Evolutionary conservation across 2,797 vertebrate species (phyloP), one percentile per base, ranked within the genome.

Genomic region (Babyrousa celebensis): DNA sequence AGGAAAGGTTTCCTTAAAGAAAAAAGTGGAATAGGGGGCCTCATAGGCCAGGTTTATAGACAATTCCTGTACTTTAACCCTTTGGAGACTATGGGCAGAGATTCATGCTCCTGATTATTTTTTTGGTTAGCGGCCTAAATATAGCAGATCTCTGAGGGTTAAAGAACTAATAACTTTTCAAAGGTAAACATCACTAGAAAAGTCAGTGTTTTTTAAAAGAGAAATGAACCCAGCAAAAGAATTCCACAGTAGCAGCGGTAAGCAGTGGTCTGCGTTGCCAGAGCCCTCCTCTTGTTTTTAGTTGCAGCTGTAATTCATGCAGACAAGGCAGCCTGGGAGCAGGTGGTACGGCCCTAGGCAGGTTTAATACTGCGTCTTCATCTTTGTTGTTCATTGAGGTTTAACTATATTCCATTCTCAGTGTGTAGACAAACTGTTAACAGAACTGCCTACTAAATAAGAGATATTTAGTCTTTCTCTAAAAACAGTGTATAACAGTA

Each of bases 1-100:
- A 99, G 99, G 99, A 92, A 99, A 99, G 98, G 99, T 99, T 95
- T 99, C 99, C 12, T 99, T 99, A 93, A 99, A 99, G 96, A 99
- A 99, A 98, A 99, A 99, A 97, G 98, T 98, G 54, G 99, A 99
- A 92, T 99, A 99, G 96, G 78, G 90, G 97, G 93, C 96, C 96
- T 97, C 91, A 91, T 82, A 14, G 87, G 89, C 91, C 92, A 96
- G 75, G 7, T 68, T 68, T 74, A 95, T 56, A 92, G 89, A 78
- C 90, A 97, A 84, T 77, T 95, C 85, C 95, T 89, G 85, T 95
- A 97, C 98, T 98, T 98, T 98, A 98, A 97, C 93, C 91, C 78
- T 98, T 97, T 92, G 77, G 32, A 97, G 89, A 97, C 94, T 85
- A 72, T 96, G 85, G 84, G 98, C 96, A 97, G 93, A 96, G 96